Conservation (phyloP, 2,113 vertebrate species). For the Proteles cristata region DNA sequence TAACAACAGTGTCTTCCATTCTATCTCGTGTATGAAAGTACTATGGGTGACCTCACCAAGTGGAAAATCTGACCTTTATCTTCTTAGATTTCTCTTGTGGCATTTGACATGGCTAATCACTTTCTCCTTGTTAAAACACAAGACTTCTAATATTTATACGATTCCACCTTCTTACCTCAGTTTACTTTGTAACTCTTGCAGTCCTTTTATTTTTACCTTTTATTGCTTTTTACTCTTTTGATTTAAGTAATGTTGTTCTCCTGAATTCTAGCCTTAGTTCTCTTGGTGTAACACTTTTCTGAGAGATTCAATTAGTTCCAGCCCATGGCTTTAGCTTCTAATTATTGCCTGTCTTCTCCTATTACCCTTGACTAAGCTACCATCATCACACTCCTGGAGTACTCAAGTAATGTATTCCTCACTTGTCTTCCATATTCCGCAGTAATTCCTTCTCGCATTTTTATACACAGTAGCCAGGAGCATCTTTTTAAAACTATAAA, state of each 20-base stretch:
- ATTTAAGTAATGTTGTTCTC: not conserved
- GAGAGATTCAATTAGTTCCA: not conserved
- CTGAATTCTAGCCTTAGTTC: not conserved
- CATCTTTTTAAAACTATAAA: not conserved
- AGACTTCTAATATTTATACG: not conserved
- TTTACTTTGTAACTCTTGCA: not conserved
- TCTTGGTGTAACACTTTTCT: not conserved
- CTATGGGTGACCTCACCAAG: too few relatives aligned
- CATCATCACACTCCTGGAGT: not conserved
- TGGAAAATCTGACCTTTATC: not conserved
- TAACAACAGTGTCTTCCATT: not conserved
- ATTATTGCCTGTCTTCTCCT: not conserved
- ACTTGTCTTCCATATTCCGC: not conserved
- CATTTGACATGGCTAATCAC: not conserved
- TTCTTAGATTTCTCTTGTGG: not conserved
- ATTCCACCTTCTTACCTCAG: not conserved
- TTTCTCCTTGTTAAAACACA: not conserved
- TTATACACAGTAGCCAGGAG: not conserved
- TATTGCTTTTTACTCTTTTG: not conserved
- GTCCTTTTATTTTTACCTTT: not conserved
- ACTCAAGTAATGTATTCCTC: not conserved
- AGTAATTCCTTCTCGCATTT: not conserved
- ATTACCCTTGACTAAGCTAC: not conserved
- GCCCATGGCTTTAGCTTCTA: not conserved
- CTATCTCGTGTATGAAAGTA: too few relatives aligned